phyloP scores from a whole-genome alignment of 37 sponge, comb jelly and placozoan genomes.

The Oopsacas minuta region DNA sequence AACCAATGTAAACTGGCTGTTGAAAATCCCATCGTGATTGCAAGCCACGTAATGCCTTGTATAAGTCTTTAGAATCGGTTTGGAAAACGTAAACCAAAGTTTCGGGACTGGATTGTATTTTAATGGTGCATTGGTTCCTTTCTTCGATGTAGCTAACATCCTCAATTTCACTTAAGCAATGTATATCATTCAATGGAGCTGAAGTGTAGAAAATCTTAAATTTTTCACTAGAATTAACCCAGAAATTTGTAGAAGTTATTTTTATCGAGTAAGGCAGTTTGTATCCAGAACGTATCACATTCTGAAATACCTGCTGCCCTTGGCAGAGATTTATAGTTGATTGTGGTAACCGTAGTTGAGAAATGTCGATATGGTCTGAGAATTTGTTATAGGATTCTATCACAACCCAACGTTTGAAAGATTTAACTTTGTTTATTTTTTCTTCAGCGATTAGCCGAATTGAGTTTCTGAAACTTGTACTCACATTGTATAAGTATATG shows the following conservation, averaged over 20 bases:
- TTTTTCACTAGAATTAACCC: neutral
- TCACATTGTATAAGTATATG: neutral
- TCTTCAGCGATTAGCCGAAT: neutral
- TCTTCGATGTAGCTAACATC: neutral
- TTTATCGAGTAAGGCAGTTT: neutral
- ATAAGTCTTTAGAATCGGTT: constrained; percentile 1
- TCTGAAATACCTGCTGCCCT: neutral
- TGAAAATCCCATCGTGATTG: neutral
- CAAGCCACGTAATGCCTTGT: neutral
- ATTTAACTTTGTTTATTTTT: neutral
- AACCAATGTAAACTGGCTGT: neutral
- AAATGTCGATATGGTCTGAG: neutral
- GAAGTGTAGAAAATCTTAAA: neutral
- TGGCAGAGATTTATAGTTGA: neutral
- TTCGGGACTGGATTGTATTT: neutral
- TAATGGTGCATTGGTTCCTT: neutral
- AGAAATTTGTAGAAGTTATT: neutral
- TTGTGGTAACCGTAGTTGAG: neutral
- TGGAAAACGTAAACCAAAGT: neutral
- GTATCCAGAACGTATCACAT: neutral
- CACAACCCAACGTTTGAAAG: neutral
- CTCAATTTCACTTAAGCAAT: neutral
- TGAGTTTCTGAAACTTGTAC: neutral
- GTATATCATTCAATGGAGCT: constrained; percentile 1
- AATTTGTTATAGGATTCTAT: neutral